A percentile compares a stretch with the other conserved stretches of the same genome.
Evolutionary conservation across 2,113 vertebrate genomes (phyloP).

Genomic region (Amazona guildingii): DNA sequence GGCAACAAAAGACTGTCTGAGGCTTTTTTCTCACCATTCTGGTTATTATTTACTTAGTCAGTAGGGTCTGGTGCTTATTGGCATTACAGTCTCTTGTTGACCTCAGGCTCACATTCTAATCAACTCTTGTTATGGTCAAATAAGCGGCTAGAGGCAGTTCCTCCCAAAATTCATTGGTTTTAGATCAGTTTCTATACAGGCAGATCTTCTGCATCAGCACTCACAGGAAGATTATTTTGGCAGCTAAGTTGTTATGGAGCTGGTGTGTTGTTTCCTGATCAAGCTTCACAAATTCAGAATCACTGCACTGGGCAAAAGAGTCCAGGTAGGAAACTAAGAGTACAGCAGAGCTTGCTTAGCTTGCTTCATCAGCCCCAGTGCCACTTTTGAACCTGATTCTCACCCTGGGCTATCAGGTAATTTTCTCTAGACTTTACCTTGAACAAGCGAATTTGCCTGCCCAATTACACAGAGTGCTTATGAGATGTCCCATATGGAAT

Average conservation of each 20-base stretch:
- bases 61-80: background rate
- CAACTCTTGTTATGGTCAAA: background rate
- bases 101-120: background rate
- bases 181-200: background rate
- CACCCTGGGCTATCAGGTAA: rapidly evolving
- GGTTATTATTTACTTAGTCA: background rate
- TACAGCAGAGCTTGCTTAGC: background rate
- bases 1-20: background rate
- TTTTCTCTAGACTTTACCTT: background rate
- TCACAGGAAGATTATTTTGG: background rate
- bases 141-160: background rate
- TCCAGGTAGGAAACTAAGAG: background rate
- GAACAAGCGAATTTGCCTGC: background rate
- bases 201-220: background rate
- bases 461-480: background rate
- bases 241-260: background rate
- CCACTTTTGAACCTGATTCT: background rate
- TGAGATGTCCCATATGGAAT: background rate
- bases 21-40: background rate
- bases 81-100: background rate
- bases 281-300: background rate
- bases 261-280: background rate
- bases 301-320: background rate
- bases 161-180: background rate
- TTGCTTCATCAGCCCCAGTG: background rate